Evolutionary conservation across 2,113 vertebrate species (phyloP).

Genomic region (Bujurquina vittata): DNA sequence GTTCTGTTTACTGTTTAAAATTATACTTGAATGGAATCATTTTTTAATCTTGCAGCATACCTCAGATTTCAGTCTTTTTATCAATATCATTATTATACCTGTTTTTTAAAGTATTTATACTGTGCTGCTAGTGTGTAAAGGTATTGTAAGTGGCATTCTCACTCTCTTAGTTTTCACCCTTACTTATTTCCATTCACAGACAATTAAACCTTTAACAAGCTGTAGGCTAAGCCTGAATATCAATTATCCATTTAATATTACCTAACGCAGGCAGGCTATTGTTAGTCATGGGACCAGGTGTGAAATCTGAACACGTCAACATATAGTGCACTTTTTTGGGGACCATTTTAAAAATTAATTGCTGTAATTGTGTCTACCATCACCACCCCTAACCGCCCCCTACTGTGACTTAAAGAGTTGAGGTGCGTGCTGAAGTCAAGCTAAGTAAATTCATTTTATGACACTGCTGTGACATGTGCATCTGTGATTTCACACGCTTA

Average conservation of each 20-base stretch:
- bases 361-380: conserved; percentile 59
- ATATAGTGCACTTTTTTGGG: conserved; percentile 27
- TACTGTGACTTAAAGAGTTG: conserved; percentile 65
- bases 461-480: conserved; percentile 79
- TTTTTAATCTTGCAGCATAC: neutral
- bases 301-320: conserved; percentile 36
- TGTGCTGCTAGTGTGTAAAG: conserved; percentile 20
- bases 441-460: conserved; percentile 84
- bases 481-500: conserved; percentile 86
- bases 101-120: conserved; percentile 32
- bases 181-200: conserved; percentile 69
- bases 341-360: conserved; percentile 64
- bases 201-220: conserved; percentile 69
- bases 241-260: conserved; percentile 60
- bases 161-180: conserved; percentile 49
- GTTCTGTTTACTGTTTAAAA: conserved; percentile 40
- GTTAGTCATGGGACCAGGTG: conserved; percentile 55
- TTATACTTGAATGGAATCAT: neutral
- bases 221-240: conserved; percentile 50
- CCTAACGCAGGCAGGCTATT: conserved; percentile 34
- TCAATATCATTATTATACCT: neutral
- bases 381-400: conserved; percentile 36
- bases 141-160: conserved; percentile 51
- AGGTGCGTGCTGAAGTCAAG: conserved; percentile 70
- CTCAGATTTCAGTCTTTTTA: neutral